A percentile compares a stretch with the other conserved stretches of the same genome.
phyloP scores from a whole-genome alignment of 2,113 vertebrate genomes.

The Tamias sibiricus region DNA sequence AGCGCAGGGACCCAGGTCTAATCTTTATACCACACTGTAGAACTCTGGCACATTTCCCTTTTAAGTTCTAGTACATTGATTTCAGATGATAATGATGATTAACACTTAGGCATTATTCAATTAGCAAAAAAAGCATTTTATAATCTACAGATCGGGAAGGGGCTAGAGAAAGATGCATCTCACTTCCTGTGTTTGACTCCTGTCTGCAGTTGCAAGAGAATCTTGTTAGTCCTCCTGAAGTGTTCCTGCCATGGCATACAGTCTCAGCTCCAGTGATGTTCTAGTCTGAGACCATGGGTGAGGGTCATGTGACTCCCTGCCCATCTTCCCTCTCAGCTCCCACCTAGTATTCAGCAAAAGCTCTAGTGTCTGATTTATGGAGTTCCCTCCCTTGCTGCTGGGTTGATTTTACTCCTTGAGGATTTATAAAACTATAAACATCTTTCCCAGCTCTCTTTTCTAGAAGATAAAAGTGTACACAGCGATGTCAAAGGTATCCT shows the following conservation, averaged over 20 bases:
- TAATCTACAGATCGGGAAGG: neutral
- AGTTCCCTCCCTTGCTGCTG: neutral
- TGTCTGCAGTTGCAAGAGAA: neutral
- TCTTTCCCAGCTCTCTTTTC: neutral
- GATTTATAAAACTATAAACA: constrained; percentile 45
- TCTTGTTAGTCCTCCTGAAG: neutral
- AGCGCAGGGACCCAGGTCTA: neutral
- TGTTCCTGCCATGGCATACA: neutral
- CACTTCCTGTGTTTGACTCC: neutral
- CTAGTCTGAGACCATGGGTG: neutral
- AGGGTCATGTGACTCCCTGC: neutral
- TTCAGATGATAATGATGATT: neutral
- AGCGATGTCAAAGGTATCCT: neutral
- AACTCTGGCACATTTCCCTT: neutral
- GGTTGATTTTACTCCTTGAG: neutral
- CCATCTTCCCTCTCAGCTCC: neutral
- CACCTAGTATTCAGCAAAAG: neutral
- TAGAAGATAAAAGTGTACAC: neutral
- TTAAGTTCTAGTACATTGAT: neutral
- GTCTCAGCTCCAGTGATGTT: neutral
- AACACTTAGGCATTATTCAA: neutral
- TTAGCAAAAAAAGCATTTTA: neutral
- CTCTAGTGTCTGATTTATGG: neutral
- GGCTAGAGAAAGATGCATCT: neutral
- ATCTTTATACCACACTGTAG: neutral